Evolutionary conservation across 64 coral and sea anemone species (phyloP).

Genomic region (Montipora efflorescens): DNA sequence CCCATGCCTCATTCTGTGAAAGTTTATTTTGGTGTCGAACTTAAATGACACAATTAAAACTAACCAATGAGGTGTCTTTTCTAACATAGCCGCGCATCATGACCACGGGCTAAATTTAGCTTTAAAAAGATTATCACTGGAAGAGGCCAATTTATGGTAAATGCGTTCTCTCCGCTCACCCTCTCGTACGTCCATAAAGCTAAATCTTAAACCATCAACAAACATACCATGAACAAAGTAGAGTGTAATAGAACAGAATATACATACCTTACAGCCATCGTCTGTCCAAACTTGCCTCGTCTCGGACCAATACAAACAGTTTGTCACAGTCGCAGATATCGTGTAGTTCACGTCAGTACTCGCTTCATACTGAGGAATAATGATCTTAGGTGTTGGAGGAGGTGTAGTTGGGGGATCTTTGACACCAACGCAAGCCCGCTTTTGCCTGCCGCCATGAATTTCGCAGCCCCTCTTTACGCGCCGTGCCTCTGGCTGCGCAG

Average conservation of each 20-base stretch:
- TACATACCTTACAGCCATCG: slow-evolving; percentile 81
- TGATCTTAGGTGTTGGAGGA: slow-evolving; percentile 62
- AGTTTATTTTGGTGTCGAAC: no score
- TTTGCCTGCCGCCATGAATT: slow-evolving; percentile 69
- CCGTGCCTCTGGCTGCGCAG: not conserved
- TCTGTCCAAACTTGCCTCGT: slow-evolving; percentile 69
- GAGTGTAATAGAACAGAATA: not conserved
- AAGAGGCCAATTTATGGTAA: no score
- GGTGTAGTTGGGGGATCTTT: slow-evolving; percentile 88
- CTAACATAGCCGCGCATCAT: no score
- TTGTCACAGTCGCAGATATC: slow-evolving; percentile 68
- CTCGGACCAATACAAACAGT: slow-evolving; percentile 85
- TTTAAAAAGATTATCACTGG: no score
- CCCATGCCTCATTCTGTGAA: no score
- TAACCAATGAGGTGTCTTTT: no score
- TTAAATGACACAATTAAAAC: no score
- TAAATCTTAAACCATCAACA: no score
- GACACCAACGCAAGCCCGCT: slow-evolving; percentile 83
- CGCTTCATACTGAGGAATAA: slow-evolving; percentile 66
- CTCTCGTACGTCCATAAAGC: no score
- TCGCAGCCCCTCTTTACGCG: slow-evolving; percentile 66
- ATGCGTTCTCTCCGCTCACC: no score
- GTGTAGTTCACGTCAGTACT: slow-evolving; percentile 89
- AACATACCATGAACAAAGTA: not conserved
- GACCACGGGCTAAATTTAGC: no score